Base-by-base conservation (phyloP, 2,797 vertebrate species). In the Eulemur coronatus region DNA sequence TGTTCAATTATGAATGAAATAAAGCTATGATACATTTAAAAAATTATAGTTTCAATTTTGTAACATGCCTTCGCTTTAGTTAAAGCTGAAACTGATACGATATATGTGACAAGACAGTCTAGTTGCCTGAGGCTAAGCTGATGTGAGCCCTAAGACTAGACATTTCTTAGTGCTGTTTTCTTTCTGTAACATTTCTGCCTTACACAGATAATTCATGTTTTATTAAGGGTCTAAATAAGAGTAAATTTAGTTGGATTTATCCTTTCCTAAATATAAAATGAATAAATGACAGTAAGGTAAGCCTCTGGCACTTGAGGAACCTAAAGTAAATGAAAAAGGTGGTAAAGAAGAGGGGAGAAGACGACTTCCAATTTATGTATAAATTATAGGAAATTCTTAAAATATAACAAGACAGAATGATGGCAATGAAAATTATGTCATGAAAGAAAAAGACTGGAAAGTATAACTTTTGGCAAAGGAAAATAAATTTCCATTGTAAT, bases 211-310 rank as follows among this genome's bases (percentile, higher is more conserved):
- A 95, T 94, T 82, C 38, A 63, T 82, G 33, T 90, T 98, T 96
- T 94, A 96, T 59, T 95, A 97, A 82, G 55, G 89, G 48, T 84
- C 90, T 97, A 97, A 97, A 97, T 86, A 48, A 98, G 96, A 92
- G 7, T 8, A 97, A 96, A 72, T 95, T 93, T 89, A 80, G 24
- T 43, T 97, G 35, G 70, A 63, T 93, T 94, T 95, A 69, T 92
- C 26, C 75, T 96, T 96, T 95, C 8, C 0, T 81, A 89, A 96
- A 95, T 85, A 59, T 55, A 95, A 97, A 95, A 78, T 80, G 18
- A 79, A 89, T 92, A 92, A 92, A 73, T 82, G 41, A 91, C 75
- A 96, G 80, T 12, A 88, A 95, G 38, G 43, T 35, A 96, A 94
- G 59, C 75, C 81, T 89, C 63, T 96, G 67, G 90, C 65, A 81